Percentiles rank a stretch among this genome's conserved stretches.
phyloP scores from a whole-genome alignment of 2,888 invertebrate species.

The Ormyrus labotus region DNA sequence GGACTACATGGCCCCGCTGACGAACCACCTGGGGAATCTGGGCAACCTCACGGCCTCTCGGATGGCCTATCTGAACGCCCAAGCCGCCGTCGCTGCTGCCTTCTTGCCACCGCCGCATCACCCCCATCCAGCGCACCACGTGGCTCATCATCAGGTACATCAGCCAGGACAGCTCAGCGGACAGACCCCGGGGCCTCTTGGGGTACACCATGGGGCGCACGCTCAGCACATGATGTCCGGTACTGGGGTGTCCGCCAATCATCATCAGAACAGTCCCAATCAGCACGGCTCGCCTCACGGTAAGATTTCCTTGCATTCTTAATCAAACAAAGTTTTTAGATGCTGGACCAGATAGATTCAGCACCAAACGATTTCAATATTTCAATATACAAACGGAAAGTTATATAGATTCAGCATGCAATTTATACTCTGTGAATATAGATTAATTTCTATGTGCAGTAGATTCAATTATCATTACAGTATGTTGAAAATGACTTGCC shows the following conservation, averaged over 20 bases:
- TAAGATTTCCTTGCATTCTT: slow-evolving; percentile 59
- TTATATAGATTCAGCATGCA: too few species aligned
- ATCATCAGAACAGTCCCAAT: slow-evolving; percentile 73
- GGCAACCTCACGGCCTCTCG: slow-evolving; percentile 86
- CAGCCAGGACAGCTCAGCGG: slow-evolving; percentile 73
- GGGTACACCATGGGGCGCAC: slow-evolving; percentile 70
- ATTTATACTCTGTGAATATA: too few species aligned
- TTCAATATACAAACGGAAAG: too few species aligned
- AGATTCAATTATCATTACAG: too few species aligned
- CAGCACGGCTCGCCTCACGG: slow-evolving; percentile 73
- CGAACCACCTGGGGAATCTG: slow-evolving; percentile 76
- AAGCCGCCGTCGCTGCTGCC: slow-evolving; percentile 93
- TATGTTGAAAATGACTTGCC: too few species aligned
- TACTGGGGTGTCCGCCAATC: slow-evolving; percentile 67
- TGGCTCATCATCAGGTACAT: slow-evolving; percentile 75
- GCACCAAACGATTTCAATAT: too few species aligned
- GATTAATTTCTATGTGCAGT: too few species aligned
- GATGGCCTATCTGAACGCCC: slow-evolving; percentile 94
- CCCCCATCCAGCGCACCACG: slow-evolving; percentile 78
- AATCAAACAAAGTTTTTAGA: too few species aligned
- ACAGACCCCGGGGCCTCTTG: slow-evolving; percentile 69
- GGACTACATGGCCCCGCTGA: slow-evolving; percentile 77
- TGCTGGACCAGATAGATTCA: too few species aligned
- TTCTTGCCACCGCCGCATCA: slow-evolving; percentile 83
- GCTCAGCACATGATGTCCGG: slow-evolving; percentile 73